A percentile compares a stretch with the other conserved stretches of the same genome.
Evolutionary conservation across 2,113 vertebrate genomes (phyloP).

Genomic region (Catharus minimus): DNA sequence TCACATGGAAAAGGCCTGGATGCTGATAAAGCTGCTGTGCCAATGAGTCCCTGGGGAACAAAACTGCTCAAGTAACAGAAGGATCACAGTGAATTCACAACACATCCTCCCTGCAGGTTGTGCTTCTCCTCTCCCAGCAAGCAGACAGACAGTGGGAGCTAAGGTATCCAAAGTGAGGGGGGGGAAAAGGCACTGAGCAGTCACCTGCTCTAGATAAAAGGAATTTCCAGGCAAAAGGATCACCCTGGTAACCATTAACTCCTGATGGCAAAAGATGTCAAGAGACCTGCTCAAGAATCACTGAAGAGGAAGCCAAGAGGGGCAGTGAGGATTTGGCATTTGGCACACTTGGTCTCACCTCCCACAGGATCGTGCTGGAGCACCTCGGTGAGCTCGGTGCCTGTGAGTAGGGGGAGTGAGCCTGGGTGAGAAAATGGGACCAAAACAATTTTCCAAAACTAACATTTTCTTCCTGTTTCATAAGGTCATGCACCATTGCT

Average conservation of each 20-base stretch:
- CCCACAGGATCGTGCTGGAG: neutral
- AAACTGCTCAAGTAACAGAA: neutral
- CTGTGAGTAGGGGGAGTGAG: neutral
- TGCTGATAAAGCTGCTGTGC: neutral
- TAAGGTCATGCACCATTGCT: neutral
- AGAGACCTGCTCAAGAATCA: neutral
- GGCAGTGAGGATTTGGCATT: neutral
- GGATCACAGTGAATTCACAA: neutral
- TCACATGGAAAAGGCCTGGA: neutral
- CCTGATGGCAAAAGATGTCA: neutral
- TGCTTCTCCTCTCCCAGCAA: neutral
- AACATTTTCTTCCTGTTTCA: neutral
- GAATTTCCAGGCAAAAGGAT: neutral
- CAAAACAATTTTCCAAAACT: accelerated
- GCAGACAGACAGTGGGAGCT: neutral
- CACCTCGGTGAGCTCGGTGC: accelerated
- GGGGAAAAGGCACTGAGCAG: neutral
- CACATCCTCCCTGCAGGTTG: neutral
- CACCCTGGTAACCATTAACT: neutral
- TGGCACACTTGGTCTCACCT: neutral
- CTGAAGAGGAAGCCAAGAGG: neutral
- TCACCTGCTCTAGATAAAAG: neutral
- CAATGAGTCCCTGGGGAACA: neutral
- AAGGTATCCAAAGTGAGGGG: neutral
- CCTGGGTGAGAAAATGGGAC: accelerated